Conservation (phyloP, 2,113 vertebrate species). For the Echinops telfairi region DNA sequence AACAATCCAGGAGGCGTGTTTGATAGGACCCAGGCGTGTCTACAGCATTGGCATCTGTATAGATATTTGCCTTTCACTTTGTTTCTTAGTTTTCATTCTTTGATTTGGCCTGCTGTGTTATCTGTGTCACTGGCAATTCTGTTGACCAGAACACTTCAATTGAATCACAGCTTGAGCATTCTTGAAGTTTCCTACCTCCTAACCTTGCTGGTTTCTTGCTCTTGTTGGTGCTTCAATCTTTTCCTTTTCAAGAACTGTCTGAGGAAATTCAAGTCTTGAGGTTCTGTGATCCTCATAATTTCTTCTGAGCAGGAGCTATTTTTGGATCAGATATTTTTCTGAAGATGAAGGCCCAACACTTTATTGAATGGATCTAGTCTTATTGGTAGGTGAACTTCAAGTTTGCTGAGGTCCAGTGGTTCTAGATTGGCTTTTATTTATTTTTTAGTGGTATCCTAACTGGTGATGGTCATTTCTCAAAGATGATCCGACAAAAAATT, state of each 20-base stretch:
- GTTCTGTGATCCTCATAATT: neutral
- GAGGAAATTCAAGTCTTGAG: constrained; percentile 9
- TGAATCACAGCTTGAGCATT: constrained; percentile 50
- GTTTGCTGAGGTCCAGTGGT: neutral
- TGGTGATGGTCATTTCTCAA: constrained; percentile 40
- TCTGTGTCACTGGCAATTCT: constrained; percentile 45
- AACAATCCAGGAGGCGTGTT: constrained; percentile 54
- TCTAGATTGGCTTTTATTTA: neutral
- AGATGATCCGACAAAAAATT: constrained; percentile 15
- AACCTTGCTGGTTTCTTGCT: constrained; percentile 36
- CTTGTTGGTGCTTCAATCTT: neutral
- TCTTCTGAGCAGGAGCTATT: constrained; percentile 46
- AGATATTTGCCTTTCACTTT: constrained; percentile 21
- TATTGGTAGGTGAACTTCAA: neutral
- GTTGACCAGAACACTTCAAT: neutral
- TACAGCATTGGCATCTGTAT: neutral
- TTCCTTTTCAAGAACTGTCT: neutral
- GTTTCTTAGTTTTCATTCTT: constrained; percentile 61
- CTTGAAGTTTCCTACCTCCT: neutral
- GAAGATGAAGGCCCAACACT: constrained; percentile 24
- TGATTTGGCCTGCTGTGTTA: constrained; percentile 47
- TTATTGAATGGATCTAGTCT: neutral
- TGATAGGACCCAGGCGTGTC: constrained; percentile 36
- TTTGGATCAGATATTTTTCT: constrained; percentile 21
- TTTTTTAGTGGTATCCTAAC: neutral